Conservation (phyloP, 2,888 invertebrate genomes). For the Platycheirus rosarum region DNA sequence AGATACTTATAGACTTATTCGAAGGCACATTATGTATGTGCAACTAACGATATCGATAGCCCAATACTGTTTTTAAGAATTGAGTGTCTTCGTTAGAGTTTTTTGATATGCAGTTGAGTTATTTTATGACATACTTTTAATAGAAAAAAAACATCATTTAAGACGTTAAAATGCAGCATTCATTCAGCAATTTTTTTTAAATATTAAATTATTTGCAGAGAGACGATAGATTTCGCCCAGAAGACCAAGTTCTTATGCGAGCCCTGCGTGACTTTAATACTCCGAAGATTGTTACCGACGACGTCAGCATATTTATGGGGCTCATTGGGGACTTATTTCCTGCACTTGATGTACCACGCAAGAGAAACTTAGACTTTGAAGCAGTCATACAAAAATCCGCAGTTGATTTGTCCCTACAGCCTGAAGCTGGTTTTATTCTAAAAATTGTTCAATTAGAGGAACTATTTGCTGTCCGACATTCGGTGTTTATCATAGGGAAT, state of each 20-base stretch:
- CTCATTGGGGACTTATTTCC: slow-evolving; percentile 96
- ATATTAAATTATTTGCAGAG: slow-evolving; percentile 82
- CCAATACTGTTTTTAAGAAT: too few relatives aligned
- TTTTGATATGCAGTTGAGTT: too few relatives aligned
- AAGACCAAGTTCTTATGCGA: slow-evolving; percentile 97
- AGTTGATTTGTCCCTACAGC: slow-evolving; percentile 92
- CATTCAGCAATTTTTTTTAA: too few relatives aligned
- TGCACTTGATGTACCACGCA: slow-evolving; percentile 94
- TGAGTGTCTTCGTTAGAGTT: too few relatives aligned
- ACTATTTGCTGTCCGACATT: slow-evolving; percentile 95
- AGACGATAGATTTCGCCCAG: slow-evolving; percentile 89
- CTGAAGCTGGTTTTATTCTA: slow-evolving; percentile 93
- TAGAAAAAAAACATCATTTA: too few relatives aligned
- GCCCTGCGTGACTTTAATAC: slow-evolving; percentile 96
- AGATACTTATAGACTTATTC: too few relatives aligned
- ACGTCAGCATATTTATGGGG: slow-evolving; percentile 96
- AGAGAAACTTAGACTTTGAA: slow-evolving; percentile 93
- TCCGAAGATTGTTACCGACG: slow-evolving; percentile 96
- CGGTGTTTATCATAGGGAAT: slow-evolving; percentile 93
- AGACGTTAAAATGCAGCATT: too few relatives aligned
- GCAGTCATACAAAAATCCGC: slow-evolving; percentile 90
- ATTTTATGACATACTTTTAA: too few relatives aligned
- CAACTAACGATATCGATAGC: too few relatives aligned
- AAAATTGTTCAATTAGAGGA: slow-evolving; percentile 96
- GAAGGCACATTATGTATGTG: too few relatives aligned